Base-by-base conservation (phyloP, 2,797 vertebrate genomes). In the Sebastes aleutianus region DNA sequence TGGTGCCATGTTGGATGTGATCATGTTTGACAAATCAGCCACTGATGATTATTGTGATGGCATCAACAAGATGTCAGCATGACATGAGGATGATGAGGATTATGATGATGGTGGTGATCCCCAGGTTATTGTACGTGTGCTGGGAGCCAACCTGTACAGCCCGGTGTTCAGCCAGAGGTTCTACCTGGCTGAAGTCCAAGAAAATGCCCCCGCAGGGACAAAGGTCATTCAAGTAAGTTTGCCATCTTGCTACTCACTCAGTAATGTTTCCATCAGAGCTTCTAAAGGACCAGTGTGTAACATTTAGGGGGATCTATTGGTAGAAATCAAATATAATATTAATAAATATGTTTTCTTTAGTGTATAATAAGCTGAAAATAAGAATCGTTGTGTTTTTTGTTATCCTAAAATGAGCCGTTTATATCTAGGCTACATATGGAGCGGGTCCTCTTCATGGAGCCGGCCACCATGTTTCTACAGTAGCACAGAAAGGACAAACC, bases 111-210 rank as follows among this genome's bases (percentile, higher is more conserved):
- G 56, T 70, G 18, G 0, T 87, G 65, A 74, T 88, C 65, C 27
- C 3, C 86, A 97, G 93, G 97, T 99, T 79, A 95, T 91, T 3
- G 36, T 99, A 26, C 92, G 88, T 57, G 95, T 99, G 64, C 91
- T 96, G 76, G 96, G 97, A 88, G 96, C 97, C 32, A 99, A 99
- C 88, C 93, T 98, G 76, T 97, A 99, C 93, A 97, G 95, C 77
- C 99, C 99, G 2, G 91, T 96, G 80, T 99, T 99, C 90, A 96
- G 94, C 86, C 98, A 99, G 91, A 96, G 95, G 69, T 98, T 99
- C 27, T 99, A 99, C 82, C 94, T 99, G 80, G 98, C 97, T 1
- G 98, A 99, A 82, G 94, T 99, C 2, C 94, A 92, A 47, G 99
- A 99, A 93, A 99, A 98, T 13, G 94, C 96, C 12, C 96, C 96